These are phyloP conservation scores for Ahaetulla prasina DNA, from an alignment of 2,113 vertebrate genomes.

Conservation along the genomic window DNA sequence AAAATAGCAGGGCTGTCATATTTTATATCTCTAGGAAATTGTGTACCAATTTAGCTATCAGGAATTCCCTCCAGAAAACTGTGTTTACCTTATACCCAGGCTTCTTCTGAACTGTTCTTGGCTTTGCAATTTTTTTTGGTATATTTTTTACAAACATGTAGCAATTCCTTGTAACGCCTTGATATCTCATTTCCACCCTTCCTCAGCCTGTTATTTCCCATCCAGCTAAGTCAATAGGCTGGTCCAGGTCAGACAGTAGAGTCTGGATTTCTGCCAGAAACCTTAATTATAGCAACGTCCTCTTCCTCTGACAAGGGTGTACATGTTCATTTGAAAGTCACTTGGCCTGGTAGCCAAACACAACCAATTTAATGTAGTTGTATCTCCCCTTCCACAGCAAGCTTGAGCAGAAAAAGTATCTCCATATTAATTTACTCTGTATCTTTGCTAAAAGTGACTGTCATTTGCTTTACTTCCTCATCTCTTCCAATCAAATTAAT, in stretches of 20 bases:
- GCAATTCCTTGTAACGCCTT: slow-evolving; percentile 21
- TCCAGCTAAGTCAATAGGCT: slow-evolving; percentile 37
- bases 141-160: slow-evolving; percentile 42
- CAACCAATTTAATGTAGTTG: slow-evolving; percentile 54
- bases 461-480: background rate
- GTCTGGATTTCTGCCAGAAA: slow-evolving; percentile 46
- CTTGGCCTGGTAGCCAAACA: slow-evolving; percentile 55
- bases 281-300: slow-evolving; percentile 56
- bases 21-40: background rate
- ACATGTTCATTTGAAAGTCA: slow-evolving; percentile 53
- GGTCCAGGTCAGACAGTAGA: slow-evolving; percentile 43
- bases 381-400: slow-evolving; percentile 10
- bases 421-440: slow-evolving; percentile 10
- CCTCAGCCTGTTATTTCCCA: background rate
- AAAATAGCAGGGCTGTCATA: background rate
- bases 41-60: slow-evolving; percentile 22
- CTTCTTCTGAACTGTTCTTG: slow-evolving; percentile 29
- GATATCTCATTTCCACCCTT: background rate
- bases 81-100: slow-evolving; percentile 9
- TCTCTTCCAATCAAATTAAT: background rate
- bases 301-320: slow-evolving; percentile 45
- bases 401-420: slow-evolving; percentile 49
- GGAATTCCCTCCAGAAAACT: slow-evolving; percentile 33
- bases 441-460: background rate
- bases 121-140: slow-evolving; percentile 13